Conservation (phyloP, 2,113 vertebrate genomes). For the Columbina picui region DNA sequence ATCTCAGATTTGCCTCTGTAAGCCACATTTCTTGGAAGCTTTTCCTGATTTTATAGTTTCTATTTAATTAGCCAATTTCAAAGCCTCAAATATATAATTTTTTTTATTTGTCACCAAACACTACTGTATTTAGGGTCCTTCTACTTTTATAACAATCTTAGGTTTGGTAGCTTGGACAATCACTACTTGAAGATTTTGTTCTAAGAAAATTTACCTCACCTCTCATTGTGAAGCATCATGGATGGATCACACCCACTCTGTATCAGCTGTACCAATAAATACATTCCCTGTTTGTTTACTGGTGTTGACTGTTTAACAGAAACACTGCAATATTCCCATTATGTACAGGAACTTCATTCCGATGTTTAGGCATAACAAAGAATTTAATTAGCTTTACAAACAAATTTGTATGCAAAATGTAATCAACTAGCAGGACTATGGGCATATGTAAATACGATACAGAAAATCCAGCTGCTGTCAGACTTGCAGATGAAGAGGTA, state of each 20-base stretch:
- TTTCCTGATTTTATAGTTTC: neutral
- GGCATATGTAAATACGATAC: neutral
- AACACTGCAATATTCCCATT: neutral
- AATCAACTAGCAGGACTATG: neutral
- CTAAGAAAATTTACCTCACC: neutral
- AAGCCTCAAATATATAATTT: neutral
- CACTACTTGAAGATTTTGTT: neutral
- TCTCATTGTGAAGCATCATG: neutral
- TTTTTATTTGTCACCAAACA: neutral
- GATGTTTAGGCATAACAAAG: neutral
- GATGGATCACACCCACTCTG: neutral
- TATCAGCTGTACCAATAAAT: neutral
- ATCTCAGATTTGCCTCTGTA: neutral
- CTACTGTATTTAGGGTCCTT: neutral
- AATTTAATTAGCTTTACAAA: neutral
- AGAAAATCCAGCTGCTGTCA: neutral
- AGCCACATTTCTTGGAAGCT: neutral
- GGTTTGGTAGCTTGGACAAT: neutral
- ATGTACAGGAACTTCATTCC: neutral
- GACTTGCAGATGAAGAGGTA: neutral
- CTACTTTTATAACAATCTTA: neutral
- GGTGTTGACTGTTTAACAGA: neutral
- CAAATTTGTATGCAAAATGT: neutral
- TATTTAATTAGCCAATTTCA: neutral
- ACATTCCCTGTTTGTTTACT: neutral